A percentile compares a stretch with the other conserved stretches of the same genome.
phyloP scores from a whole-genome alignment of 2,797 vertebrate species.

The Decapterus maruadsi region DNA sequence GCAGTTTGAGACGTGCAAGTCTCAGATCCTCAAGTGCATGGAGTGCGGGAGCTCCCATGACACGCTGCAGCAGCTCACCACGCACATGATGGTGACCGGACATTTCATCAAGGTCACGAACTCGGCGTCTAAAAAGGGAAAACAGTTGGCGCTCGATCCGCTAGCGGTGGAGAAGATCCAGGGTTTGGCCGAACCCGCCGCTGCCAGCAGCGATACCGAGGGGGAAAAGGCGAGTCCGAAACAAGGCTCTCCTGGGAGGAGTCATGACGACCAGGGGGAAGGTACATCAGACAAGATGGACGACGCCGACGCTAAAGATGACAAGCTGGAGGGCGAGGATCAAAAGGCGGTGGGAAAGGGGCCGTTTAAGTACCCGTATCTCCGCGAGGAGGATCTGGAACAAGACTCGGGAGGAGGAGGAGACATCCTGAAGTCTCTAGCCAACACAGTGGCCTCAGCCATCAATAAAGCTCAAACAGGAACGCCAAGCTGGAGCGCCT shows the following conservation, averaged over 20 bases:
- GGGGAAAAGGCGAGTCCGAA: slow-evolving; percentile 88
- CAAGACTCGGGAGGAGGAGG: slow-evolving; percentile 95
- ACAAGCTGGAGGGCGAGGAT: slow-evolving; percentile 89
- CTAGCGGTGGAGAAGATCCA: slow-evolving; percentile 98
- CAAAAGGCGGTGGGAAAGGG: slow-evolving; percentile 89
- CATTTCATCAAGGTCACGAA: slow-evolving; percentile 99
- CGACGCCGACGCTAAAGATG: slow-evolving; percentile 88
- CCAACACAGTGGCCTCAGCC: slow-evolving; percentile 98
- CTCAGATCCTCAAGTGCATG: slow-evolving; percentile 99
- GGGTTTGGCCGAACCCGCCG: slow-evolving; percentile 87
- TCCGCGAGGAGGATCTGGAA: slow-evolving; percentile 98
- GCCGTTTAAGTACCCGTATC: slow-evolving; percentile 95
- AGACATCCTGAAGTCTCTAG: slow-evolving; percentile 98
- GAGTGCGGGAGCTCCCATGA: slow-evolving; percentile 99
- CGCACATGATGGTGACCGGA: slow-evolving; percentile 99
- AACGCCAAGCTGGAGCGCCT: slow-evolving; percentile 98
- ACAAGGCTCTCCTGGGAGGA: slow-evolving; percentile 78
- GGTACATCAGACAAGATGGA: slow-evolving; percentile 87
- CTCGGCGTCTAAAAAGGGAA: slow-evolving; percentile 98
- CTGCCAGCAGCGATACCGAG: slow-evolving; percentile 84
- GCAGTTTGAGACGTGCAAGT: slow-evolving; percentile 99
- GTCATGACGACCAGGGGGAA: slow-evolving; percentile 88
- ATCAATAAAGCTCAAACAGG: slow-evolving; percentile 99
- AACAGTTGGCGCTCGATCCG: slow-evolving; percentile 96
- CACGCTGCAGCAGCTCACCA: slow-evolving; percentile 97